These are phyloP conservation scores for Anoplius nigerrimus DNA, from an alignment of 2,888 invertebrate species.

Conservation along the genomic window DNA sequence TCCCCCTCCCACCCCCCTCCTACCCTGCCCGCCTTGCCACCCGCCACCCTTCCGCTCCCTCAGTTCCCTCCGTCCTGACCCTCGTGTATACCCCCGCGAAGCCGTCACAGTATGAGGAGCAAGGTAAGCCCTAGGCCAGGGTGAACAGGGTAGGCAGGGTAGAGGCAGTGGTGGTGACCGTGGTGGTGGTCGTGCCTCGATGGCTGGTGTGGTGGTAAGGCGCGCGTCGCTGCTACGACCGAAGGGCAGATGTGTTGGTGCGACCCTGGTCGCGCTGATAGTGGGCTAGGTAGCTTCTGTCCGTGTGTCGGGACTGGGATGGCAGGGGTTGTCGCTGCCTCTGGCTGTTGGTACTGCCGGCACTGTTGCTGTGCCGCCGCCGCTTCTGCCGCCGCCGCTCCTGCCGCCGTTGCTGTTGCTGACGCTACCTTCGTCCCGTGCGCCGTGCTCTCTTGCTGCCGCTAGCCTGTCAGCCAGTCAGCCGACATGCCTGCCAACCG, in stretches of 20 bases:
- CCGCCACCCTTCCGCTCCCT: conserved; percentile 37
- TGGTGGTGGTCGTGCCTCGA: conserved; percentile 14
- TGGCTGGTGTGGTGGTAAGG: background rate
- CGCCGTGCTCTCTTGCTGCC: background rate
- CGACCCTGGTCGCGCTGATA: conserved; percentile 9
- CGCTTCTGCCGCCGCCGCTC: no score
- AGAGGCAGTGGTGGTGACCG: conserved; percentile 6
- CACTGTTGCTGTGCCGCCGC: background rate
- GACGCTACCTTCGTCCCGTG: background rate
- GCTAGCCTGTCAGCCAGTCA: no score
- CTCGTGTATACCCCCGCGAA: conserved; percentile 31
- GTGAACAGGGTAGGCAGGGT: conserved; percentile 39
- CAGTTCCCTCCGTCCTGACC: conserved; percentile 47
- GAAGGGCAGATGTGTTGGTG: conserved; percentile 5
- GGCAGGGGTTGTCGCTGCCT: conserved; percentile 17
- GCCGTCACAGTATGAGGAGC: conserved; percentile 27
- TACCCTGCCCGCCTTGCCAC: conserved; percentile 5
- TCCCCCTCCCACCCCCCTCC: conserved; percentile 15
- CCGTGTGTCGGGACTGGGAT: background rate
- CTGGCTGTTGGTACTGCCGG: no score
- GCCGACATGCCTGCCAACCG: background rate
- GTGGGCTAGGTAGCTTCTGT: conserved; percentile 11
- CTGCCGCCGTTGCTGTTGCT: background rate
- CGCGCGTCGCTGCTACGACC: conserved; percentile 9
- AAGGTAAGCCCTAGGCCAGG: conserved; percentile 54